A percentile compares a stretch with the other conserved stretches of the same genome.
These are phyloP conservation scores for Phrynocephalus versicolor DNA, from an alignment of 2,113 vertebrate species.

Conservation along the genomic window DNA sequence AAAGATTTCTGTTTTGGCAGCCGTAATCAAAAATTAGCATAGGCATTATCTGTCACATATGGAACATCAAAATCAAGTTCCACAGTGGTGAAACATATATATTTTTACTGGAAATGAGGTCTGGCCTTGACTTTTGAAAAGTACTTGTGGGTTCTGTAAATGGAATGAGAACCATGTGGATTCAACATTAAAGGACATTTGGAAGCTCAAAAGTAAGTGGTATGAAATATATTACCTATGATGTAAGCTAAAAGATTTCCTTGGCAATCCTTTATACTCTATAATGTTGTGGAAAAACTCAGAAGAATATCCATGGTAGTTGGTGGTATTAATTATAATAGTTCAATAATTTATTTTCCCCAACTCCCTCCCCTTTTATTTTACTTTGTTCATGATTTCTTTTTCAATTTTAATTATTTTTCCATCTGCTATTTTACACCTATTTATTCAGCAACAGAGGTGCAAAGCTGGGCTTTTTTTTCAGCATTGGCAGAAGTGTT, in stretches of 20 bases:
- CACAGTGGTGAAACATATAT: neutral
- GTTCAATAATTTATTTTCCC: neutral
- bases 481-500: neutral
- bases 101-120: neutral
- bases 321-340: neutral
- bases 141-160: neutral
- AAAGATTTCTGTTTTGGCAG: slow-evolving; percentile 6
- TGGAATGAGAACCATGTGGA: slow-evolving; percentile 9
- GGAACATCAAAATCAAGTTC: neutral
- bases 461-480: neutral
- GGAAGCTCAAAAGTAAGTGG: neutral
- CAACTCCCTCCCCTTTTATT: neutral
- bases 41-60: neutral
- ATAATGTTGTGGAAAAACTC: neutral
- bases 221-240: neutral
- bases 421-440: too few species aligned
- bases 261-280: neutral
- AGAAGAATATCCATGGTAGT: neutral
- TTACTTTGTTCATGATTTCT: neutral
- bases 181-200: slow-evolving; percentile 17
- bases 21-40: neutral
- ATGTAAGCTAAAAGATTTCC: neutral
- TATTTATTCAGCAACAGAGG: neutral
- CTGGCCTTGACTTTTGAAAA: slow-evolving; percentile 26
- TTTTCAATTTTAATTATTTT: too few species aligned